A percentile compares a stretch with the other conserved stretches of the same genome.
Evolutionary conservation across 1,140 invertebrate species (phyloP).

Genomic region (Nebria ingens): DNA sequence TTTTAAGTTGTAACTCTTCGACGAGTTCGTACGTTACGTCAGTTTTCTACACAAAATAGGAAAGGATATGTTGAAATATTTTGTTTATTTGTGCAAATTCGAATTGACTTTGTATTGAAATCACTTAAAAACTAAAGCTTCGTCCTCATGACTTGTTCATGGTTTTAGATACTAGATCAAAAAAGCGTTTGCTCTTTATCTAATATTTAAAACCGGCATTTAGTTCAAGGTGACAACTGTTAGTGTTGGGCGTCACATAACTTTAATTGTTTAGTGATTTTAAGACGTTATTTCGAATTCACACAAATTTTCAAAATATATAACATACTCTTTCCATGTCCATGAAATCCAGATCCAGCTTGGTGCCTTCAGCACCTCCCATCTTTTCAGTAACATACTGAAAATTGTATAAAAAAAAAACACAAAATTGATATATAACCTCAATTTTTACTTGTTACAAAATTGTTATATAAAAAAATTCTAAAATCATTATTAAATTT

Average conservation of each 20-base stretch:
- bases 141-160: no score
- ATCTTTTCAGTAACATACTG: slow-evolving; percentile 99
- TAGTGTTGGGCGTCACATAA: no score
- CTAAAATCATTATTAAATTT: no score
- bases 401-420: slow-evolving; percentile 43
- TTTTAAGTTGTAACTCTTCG: slow-evolving; percentile 90
- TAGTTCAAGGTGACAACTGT: no score
- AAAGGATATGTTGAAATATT: slow-evolving; percentile 10
- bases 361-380: slow-evolving; percentile 98
- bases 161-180: no score
- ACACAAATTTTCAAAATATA: slow-evolving; percentile 8
- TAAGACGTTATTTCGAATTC: background rate
- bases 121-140: no score
- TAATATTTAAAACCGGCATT: no score
- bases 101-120: background rate
- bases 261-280: no score
- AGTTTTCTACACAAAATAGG: slow-evolving; percentile 66
- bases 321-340: slow-evolving; percentile 92
- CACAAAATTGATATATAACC: no score
- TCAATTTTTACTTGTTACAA: no score
- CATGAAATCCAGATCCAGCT: slow-evolving; percentile 95
- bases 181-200: no score
- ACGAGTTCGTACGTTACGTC: slow-evolving; percentile 92
- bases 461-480: no score
- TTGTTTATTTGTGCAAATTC: background rate